Conservation (phyloP, 2,797 vertebrate species). For the Anisognathus igniventris region DNA sequence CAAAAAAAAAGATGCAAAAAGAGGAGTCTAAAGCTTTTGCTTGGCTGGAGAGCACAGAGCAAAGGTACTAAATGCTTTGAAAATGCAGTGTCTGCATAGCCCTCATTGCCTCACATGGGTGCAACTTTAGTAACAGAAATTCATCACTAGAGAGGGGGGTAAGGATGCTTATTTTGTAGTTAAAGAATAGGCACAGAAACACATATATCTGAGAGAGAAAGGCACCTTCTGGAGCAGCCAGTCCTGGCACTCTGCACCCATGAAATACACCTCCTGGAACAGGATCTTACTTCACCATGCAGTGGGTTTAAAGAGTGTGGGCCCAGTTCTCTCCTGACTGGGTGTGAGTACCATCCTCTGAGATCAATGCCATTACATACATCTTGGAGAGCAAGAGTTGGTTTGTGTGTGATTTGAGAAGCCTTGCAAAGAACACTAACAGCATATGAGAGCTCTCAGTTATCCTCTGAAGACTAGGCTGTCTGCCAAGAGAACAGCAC, state of each 20-base stretch:
- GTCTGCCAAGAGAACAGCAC: constrained; percentile 11
- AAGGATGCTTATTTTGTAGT: neutral
- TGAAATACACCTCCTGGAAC: neutral
- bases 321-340: neutral
- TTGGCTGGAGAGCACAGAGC: neutral
- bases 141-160: neutral
- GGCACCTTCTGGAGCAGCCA: neutral
- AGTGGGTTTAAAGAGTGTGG: neutral
- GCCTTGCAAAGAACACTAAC: neutral
- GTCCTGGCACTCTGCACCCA: neutral
- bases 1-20: neutral
- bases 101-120: neutral
- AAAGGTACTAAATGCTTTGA: neutral
- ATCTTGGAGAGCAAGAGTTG: neutral
- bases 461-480: constrained; percentile 13
- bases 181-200: neutral
- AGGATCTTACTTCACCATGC: neutral
- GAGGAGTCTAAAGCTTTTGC: neutral
- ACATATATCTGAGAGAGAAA: neutral
- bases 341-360: neutral
- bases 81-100: neutral
- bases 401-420: neutral
- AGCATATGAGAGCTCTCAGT: neutral
- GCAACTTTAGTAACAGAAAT: neutral
- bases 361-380: neutral